phyloP scores from a whole-genome alignment of 2,888 invertebrate species.

The Habrosyne pyritoides region DNA sequence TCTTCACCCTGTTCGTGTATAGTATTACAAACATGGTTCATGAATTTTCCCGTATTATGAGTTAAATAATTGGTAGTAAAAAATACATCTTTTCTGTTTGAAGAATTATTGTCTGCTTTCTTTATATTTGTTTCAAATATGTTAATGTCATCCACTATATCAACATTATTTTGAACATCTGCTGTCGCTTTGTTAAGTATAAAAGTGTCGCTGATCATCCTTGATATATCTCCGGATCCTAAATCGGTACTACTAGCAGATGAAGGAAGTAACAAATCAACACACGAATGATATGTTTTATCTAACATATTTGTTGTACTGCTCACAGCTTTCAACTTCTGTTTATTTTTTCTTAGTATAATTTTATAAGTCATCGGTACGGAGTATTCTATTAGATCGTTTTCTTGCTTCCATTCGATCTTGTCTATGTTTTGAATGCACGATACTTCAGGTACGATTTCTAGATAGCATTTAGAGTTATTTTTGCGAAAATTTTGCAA shows the following conservation, averaged over 20 bases:
- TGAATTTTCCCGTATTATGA: not conserved
- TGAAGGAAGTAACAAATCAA: conserved; percentile 52
- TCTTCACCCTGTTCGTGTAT: conserved; percentile 3
- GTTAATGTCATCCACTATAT: not conserved
- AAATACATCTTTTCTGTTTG: not conserved
- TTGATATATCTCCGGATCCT: conserved; percentile 48
- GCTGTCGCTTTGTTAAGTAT: conserved; percentile 37
- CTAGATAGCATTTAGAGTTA: conserved; percentile 56
- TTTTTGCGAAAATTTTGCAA: conserved; percentile 45
- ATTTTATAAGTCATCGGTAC: conserved; percentile 72
- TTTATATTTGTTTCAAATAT: not conserved
- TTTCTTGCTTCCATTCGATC: conserved; percentile 56
- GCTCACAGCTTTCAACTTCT: conserved; percentile 13
- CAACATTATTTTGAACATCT: conserved; percentile 8
- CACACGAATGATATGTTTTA: conserved; percentile 70
- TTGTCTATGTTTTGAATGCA: conserved; percentile 61
- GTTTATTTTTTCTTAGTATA: conserved; percentile 50
- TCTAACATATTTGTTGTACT: conserved; percentile 20
- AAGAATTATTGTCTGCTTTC: not conserved
- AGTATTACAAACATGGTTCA: not conserved
- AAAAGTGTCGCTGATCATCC: conserved; percentile 58
- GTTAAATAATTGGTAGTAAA: not conserved
- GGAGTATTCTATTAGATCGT: conserved; percentile 55
- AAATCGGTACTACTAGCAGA: conserved; percentile 38
- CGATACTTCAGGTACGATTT: conserved; percentile 68